Base-by-base conservation (phyloP, 2,888 invertebrate species). In the Limnephilus marmoratus region DNA sequence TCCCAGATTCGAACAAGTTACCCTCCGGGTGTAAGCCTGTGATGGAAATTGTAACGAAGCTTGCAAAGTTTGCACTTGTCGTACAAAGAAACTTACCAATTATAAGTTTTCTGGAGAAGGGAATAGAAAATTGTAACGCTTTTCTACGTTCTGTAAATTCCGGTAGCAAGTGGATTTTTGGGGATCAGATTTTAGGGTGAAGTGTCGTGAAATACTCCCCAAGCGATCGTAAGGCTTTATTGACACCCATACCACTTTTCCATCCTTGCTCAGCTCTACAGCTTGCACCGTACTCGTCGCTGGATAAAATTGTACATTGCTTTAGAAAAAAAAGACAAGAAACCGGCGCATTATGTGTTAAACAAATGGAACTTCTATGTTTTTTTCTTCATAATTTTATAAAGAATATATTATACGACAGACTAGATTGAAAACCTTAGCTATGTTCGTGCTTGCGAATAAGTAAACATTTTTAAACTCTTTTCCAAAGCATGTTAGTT, bases 191-290 rank as follows among this genome's bases (percentile, higher is more conserved):
- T 82, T 90, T 82, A 85, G 80, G 89, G 89, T 91, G 91, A 89
- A 91, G 91, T 89, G 89, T 45, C 91, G 49, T 89, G 85, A 68
- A 91, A 91, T 89, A 83, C 80, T 91, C 91, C 92, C 92, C 86
- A n/a, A 92, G 92, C 45, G 90, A 86, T 90, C 68, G 88, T 92
- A 86, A 85, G 45, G 90, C 85, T 85, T 92, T 92, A 92, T 92
- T 90, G 90, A 92, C 92, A 86, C 92, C 91, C 81, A 83, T 37
- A 37, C 68, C 41, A 85, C 90, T 90, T 68, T 45, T 82, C 90
- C 34, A 90, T 34, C 80, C 82, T 15, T 45, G 31, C 29, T 29
- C 82, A 29, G 31, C 31, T 41, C 45, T 45, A 81, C 82, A 18
- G 9, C 90, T 15, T 82, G 82, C 90, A 90, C 82, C 82, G 29